Evolutionary conservation across 2,113 vertebrate genomes (phyloP).

Genomic region (Scomber japonicus): DNA sequence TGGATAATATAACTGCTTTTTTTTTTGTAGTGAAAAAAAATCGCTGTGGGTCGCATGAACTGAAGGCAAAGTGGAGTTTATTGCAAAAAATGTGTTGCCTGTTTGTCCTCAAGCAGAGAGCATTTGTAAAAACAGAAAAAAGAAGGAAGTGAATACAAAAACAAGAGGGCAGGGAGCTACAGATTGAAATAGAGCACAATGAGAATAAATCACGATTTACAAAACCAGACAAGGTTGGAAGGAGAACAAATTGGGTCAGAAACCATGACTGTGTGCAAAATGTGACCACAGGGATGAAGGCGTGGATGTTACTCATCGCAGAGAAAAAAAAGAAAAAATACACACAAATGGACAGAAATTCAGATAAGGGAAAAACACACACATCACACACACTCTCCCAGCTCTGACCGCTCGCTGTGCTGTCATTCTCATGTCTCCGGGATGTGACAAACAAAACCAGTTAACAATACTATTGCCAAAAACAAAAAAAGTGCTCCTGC

Average conservation of each 20-base stretch:
- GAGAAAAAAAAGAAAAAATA: not conserved
- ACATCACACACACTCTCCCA: constrained; percentile 27
- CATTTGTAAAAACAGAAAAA: not conserved
- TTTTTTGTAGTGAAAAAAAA: constrained; percentile 2
- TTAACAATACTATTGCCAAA: constrained; percentile 52
- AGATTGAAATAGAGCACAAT: not conserved
- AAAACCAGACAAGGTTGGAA: constrained; percentile 12
- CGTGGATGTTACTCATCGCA: constrained; percentile 11
- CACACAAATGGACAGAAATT: not conserved
- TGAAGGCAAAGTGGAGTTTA: not conserved
- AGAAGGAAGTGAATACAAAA: not conserved
- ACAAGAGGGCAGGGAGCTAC: not conserved
- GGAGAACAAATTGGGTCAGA: constrained; percentile 40
- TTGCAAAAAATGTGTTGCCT: constrained; percentile 8
- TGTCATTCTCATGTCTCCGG: not conserved
- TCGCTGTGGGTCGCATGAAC: not conserved
- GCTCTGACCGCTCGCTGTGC: constrained; percentile 26
- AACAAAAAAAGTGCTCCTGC: constrained; percentile 25
- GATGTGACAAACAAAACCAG: constrained; percentile 20
- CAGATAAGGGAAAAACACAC: constrained; percentile 10
- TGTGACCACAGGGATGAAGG: constrained; percentile 9
- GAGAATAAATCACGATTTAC: not conserved
- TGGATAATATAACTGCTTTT: not conserved
- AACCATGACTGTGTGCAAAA: constrained; percentile 30
- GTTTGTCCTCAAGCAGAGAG: not conserved